phyloP scores from a whole-genome alignment of 2,113 vertebrate species.

The Tupaia chinensis region DNA sequence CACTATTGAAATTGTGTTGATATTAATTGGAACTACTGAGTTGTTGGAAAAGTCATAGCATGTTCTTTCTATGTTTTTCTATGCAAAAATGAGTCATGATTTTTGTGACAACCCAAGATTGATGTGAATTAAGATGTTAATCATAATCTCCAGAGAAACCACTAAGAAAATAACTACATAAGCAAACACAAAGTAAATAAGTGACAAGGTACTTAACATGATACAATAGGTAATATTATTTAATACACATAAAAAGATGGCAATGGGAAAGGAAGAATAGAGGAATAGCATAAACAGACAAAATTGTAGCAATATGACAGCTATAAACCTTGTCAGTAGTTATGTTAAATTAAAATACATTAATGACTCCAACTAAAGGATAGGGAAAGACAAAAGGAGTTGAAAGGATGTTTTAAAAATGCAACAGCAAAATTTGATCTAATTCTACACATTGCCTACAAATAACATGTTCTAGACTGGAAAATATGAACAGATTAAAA shows the following conservation, averaged over 20 bases:
- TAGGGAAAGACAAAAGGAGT: neutral
- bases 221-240: neutral
- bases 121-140: neutral
- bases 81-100: no score
- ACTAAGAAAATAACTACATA: neutral
- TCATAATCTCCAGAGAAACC: neutral
- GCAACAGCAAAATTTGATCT: neutral
- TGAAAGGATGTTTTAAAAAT: neutral
- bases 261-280: neutral
- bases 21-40: neutral
- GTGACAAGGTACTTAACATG: neutral
- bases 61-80: no score
- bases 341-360: neutral
- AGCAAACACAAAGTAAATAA: neutral
- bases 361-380: neutral
- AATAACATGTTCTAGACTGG: neutral
- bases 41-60: no score
- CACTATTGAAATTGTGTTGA: neutral
- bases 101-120: neutral
- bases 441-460: neutral
- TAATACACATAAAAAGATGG: neutral
- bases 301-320: neutral
- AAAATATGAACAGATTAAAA: neutral
- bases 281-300: neutral
- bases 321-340: neutral